Evolutionary conservation across 2,113 vertebrate genomes (phyloP).

Genomic region (Otis tarda): DNA sequence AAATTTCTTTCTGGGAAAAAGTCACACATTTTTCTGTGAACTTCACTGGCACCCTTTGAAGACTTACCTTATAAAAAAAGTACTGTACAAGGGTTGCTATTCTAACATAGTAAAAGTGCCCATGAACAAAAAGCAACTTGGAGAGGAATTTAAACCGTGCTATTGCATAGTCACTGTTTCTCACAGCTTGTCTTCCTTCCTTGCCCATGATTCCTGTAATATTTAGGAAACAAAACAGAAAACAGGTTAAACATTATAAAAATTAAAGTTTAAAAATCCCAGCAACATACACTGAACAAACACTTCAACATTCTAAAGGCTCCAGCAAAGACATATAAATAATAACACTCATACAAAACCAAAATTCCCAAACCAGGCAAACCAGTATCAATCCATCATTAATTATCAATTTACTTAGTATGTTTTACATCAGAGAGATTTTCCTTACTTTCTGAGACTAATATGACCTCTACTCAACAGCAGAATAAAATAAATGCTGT

Average conservation of each 20-base stretch:
- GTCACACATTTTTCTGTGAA: not conserved
- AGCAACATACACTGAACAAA: not conserved
- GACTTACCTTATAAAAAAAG: slow-evolving; percentile 99
- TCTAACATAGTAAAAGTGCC: slow-evolving; percentile 99
- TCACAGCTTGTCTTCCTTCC: slow-evolving; percentile 96
- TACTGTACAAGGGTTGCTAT: slow-evolving; percentile 99
- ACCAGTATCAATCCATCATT: not conserved
- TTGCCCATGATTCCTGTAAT: slow-evolving; percentile 96
- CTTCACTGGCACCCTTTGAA: not conserved
- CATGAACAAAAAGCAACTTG: slow-evolving; percentile 97
- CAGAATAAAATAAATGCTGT: not conserved
- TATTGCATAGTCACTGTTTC: slow-evolving; percentile 99
- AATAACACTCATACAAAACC: not conserved
- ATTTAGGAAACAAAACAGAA: slow-evolving; percentile 37
- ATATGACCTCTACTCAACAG: not conserved
- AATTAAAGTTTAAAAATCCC: not conserved
- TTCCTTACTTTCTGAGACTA: not conserved
- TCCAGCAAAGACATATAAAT: not conserved
- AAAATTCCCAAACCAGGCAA: not conserved
- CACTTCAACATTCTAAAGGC: not conserved
- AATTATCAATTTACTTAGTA: not conserved
- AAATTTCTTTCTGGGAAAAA: not conserved
- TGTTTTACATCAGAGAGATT: not conserved
- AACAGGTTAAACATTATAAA: not conserved
- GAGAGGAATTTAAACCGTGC: slow-evolving; percentile 96